Percentiles rank a stretch among this genome's conserved stretches.
These are phyloP conservation scores for Poecilia picta DNA, from an alignment of 2,797 vertebrate genomes.

Conservation along the genomic window DNA sequence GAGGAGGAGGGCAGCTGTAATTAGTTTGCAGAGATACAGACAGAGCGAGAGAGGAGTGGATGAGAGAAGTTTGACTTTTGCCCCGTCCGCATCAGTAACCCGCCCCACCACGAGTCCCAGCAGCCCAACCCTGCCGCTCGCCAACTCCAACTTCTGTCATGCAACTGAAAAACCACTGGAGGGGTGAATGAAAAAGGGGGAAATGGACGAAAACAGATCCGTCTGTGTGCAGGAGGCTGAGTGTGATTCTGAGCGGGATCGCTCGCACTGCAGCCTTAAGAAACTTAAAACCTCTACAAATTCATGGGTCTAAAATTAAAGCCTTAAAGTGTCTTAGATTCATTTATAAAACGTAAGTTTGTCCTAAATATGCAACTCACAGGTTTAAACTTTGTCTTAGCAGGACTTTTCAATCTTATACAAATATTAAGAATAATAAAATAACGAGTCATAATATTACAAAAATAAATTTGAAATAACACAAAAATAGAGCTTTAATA, in stretches of 20 bases:
- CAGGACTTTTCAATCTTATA: too few relatives aligned
- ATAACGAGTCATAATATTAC: too few relatives aligned
- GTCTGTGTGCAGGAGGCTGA: conserved; percentile 43
- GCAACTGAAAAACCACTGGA: conserved; percentile 98
- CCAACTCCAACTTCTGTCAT: conserved; percentile 97
- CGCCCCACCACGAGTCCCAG: conserved; percentile 23
- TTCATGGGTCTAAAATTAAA: too few relatives aligned
- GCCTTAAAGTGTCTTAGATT: too few relatives aligned
- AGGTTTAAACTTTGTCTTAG: too few relatives aligned
- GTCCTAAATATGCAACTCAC: too few relatives aligned
- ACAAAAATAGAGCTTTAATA: too few relatives aligned
- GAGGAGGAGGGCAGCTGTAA: conserved; percentile 86
- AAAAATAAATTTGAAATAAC: too few relatives aligned
- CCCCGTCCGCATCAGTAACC: conserved; percentile 75
- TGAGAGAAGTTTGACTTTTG: conserved; percentile 84
- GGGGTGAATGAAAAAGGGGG: conserved; percentile 80
- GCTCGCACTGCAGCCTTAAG: conserved; percentile 83
- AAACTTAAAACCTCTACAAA: too few relatives aligned
- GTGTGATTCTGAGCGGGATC: conserved; percentile 73
- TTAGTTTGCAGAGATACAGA: conserved; percentile 82
- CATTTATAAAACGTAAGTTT: too few relatives aligned
- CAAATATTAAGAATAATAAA: too few relatives aligned
- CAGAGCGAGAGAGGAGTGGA: conserved; percentile 42
- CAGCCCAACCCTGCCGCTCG: conserved; percentile 76
- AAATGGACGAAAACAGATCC: conserved; percentile 69